Conservation (phyloP, 2,888 invertebrate species). For the Rhagium mordax region DNA sequence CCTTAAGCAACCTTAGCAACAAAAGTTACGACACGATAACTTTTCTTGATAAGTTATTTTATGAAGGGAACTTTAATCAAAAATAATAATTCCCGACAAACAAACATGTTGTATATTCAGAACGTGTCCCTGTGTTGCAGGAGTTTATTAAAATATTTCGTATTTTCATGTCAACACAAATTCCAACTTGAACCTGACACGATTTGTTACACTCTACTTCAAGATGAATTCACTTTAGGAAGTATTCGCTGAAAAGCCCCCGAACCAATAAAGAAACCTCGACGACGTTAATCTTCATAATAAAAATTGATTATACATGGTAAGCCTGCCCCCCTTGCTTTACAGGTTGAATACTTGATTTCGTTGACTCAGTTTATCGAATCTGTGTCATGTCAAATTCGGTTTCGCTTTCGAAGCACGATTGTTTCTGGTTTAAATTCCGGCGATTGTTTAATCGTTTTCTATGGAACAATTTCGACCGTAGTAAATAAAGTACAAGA, state of each 20-base stretch:
- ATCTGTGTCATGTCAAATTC: conserved; percentile 8
- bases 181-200: background rate
- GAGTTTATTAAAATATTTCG: background rate
- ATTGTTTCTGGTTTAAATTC: conserved; percentile 28
- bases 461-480: background rate
- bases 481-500: background rate
- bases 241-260: background rate
- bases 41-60: no score
- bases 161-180: background rate
- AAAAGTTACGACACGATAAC: no score
- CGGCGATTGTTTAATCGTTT: conserved; percentile 20
- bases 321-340: background rate
- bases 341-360: background rate
- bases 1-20: no score
- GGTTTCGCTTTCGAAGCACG: conserved; percentile 28
- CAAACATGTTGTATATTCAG: background rate
- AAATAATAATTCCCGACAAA: no score
- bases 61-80: no score
- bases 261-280: background rate
- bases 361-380: background rate
- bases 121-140: background rate
- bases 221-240: background rate
- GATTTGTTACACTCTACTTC: background rate
- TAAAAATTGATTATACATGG: background rate
- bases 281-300: background rate